phyloP scores from a whole-genome alignment of 2,888 invertebrate genomes.

The Capitulum mitella region DNA sequence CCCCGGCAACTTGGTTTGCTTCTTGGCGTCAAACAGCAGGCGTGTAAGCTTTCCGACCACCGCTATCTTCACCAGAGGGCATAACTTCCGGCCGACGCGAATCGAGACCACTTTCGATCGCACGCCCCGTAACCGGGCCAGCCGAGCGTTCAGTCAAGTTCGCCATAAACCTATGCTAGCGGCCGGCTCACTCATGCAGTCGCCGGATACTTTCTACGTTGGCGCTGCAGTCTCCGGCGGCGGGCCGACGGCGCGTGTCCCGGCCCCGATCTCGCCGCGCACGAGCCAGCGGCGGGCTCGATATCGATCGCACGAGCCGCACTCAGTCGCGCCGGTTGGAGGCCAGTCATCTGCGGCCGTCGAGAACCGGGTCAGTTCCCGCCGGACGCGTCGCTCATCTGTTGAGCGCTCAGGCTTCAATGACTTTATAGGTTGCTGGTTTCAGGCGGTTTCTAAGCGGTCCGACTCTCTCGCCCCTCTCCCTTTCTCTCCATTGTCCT shows the following conservation, averaged over 20 bases:
- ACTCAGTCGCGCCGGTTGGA: not conserved
- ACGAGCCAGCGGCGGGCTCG: not conserved
- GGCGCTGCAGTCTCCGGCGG: not conserved
- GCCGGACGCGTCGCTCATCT: not conserved
- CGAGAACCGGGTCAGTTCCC: not conserved
- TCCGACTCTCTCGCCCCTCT: not conserved
- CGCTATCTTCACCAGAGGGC: not conserved
- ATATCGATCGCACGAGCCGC: not conserved
- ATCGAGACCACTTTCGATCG: constrained; percentile 10
- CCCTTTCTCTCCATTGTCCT: not conserved
- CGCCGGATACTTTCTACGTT: not conserved
- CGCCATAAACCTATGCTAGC: not conserved
- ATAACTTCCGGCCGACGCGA: not conserved
- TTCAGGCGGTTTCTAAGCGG: not conserved
- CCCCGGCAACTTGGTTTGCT: no score
- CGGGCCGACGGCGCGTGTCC: not conserved
- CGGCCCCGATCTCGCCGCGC: not conserved
- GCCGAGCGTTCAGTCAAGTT: not conserved
- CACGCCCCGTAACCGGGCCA: not conserved
- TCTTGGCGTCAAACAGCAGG: no score
- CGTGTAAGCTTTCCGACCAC: no score
- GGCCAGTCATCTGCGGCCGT: not conserved
- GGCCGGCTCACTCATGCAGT: not conserved
- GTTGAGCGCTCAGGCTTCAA: not conserved
- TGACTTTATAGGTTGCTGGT: constrained; percentile 2